A percentile compares a stretch with the other conserved stretches of the same genome.
Evolutionary conservation across 2,113 vertebrate species (phyloP).

Genomic region (Junco hyemalis): DNA sequence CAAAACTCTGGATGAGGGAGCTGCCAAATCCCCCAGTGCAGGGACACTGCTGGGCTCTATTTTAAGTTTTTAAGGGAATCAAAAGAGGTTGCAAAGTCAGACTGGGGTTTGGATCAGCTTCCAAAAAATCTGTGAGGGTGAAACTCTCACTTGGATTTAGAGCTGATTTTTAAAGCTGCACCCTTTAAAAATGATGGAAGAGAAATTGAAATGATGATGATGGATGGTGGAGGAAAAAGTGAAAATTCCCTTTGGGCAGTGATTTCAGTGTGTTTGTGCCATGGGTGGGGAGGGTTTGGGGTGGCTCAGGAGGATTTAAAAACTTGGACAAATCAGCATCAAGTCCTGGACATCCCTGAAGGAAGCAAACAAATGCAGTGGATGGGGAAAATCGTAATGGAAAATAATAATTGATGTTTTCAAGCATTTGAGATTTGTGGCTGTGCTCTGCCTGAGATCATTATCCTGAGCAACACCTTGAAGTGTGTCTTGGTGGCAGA

Average conservation of each 20-base stretch:
- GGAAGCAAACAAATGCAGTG: not conserved
- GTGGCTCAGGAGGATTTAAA: not conserved
- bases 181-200: not conserved
- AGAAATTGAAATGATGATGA: not conserved
- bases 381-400: not conserved
- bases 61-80: not conserved
- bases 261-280: not conserved
- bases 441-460: not conserved
- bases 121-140: not conserved
- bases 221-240: not conserved
- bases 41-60: not conserved
- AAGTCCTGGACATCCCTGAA: not conserved
- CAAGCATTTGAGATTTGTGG: not conserved
- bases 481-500: not conserved
- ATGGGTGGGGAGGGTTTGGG: not conserved
- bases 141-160: not conserved
- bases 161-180: not conserved
- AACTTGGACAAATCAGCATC: not conserved
- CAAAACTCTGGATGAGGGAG: not conserved
- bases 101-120: not conserved
- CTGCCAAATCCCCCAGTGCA: not conserved
- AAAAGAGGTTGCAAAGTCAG: accelerated
- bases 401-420: not conserved
- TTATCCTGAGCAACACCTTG: accelerated
- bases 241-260: not conserved